Evolutionary conservation across 1,140 invertebrate species (phyloP).

Genomic region (Lysiphlebus fabarum): DNA sequence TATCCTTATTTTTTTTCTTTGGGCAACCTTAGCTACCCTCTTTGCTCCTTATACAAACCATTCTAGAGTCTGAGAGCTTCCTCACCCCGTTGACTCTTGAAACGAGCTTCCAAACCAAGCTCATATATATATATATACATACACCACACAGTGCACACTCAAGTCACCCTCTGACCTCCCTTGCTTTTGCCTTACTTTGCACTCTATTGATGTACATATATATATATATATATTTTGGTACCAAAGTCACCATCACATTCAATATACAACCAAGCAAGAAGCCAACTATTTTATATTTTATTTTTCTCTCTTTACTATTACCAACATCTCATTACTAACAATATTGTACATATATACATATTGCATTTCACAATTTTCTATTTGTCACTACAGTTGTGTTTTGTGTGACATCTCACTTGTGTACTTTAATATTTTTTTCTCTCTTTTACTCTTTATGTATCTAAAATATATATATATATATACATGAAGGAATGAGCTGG

Average conservation of each 20-base stretch:
- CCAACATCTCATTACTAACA: neutral
- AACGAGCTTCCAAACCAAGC: slow-evolving; percentile 39
- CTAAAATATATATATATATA: too few relatives aligned
- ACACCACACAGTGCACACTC: slow-evolving; percentile 17
- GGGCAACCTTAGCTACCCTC: too few relatives aligned
- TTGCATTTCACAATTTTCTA: slow-evolving; percentile 19
- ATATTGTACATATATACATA: slow-evolving; percentile 24
- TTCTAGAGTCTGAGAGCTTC: slow-evolving; percentile 50
- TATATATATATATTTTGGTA: too few relatives aligned
- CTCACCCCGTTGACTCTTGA: slow-evolving; percentile 48
- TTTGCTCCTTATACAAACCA: slow-evolving; percentile 18
- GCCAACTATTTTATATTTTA: neutral
- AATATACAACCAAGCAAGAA: neutral
- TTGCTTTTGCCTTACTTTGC: neutral
- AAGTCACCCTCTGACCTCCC: slow-evolving; percentile 13
- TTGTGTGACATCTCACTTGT: too few relatives aligned
- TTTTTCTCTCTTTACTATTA: too few relatives aligned
- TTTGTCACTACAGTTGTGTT: neutral
- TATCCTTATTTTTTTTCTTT: too few relatives aligned
- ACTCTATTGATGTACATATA: too few relatives aligned
- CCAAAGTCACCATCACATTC: neutral
- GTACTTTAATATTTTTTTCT: too few relatives aligned
- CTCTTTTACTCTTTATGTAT: too few relatives aligned
- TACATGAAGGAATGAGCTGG: too few relatives aligned
- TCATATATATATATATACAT: neutral